A percentile compares a stretch with the other conserved stretches of the same genome.
These are phyloP conservation scores for Hyla sarda DNA, from an alignment of 2,113 vertebrate species.

Conservation along the genomic window DNA sequence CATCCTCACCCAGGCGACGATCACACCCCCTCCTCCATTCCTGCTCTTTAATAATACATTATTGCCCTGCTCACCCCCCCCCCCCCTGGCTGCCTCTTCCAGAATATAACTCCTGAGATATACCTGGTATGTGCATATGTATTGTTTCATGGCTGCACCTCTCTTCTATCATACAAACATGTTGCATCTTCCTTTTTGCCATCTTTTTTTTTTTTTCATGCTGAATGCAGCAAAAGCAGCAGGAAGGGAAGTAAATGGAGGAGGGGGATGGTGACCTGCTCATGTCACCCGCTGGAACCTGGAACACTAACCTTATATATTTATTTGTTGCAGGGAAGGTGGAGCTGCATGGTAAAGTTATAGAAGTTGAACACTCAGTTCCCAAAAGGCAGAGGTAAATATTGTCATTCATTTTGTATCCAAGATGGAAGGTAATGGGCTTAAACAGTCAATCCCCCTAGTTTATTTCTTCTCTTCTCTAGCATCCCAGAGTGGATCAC, in stretches of 20 bases:
- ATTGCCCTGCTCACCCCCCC: conserved; percentile 18
- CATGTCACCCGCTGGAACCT: conserved; percentile 30
- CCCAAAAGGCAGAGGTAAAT: conserved; percentile 96
- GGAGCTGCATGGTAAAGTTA: conserved; percentile 94
- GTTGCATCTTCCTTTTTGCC: conserved; percentile 47
- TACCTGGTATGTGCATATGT: neutral
- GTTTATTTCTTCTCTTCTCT: neutral
- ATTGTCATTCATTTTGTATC: neutral
- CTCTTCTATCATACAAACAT: conserved; percentile 24
- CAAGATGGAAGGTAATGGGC: neutral
- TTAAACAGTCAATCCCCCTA: neutral
- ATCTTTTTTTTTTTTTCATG: neutral
- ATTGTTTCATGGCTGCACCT: neutral
- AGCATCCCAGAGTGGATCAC: neutral
- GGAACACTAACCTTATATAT: conserved; percentile 59
- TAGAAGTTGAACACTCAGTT: conserved; percentile 96
- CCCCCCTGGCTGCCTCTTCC: neutral
- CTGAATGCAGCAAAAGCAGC: conserved; percentile 28
- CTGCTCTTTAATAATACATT: conserved; percentile 48
- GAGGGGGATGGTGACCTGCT: conserved; percentile 29
- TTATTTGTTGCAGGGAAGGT: conserved; percentile 86
- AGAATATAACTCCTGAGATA: neutral
- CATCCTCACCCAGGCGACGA: neutral
- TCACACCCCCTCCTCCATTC: conserved; percentile 46
- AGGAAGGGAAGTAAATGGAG: neutral